These are phyloP conservation scores for Diabrotica undecimpunctata DNA, from an alignment of 1,140 invertebrate species.

Conservation along the genomic window DNA sequence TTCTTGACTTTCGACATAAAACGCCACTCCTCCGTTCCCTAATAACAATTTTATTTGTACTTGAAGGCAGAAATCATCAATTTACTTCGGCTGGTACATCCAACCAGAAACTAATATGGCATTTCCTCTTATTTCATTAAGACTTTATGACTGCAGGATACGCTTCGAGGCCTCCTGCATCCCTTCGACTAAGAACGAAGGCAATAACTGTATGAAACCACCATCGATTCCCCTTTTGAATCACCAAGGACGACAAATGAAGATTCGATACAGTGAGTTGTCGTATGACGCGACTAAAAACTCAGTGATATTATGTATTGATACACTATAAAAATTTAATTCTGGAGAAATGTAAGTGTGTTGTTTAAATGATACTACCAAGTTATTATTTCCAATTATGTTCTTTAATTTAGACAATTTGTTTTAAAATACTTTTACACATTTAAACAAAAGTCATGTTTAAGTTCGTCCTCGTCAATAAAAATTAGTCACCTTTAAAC, in stretches of 20 bases:
- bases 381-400: too few species aligned
- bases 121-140: conserved; percentile 23
- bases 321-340: background rate
- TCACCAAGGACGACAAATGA: conserved; percentile 15
- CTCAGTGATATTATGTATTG: background rate
- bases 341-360: background rate
- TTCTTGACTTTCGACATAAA: background rate
- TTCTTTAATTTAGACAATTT: too few species aligned
- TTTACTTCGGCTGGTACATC: conserved; percentile 14
- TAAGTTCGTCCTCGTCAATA: too few species aligned
- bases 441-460: too few species aligned
- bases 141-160: conserved; percentile 21
- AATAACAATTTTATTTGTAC: background rate
- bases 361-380: too few species aligned
- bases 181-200: background rate
- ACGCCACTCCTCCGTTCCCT: background rate
- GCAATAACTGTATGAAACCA: conserved; percentile 19
- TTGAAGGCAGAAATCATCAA: conserved; percentile 6
- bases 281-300: background rate
- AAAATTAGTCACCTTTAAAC: too few species aligned
- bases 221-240: conserved; percentile 16
- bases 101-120: conserved; percentile 12
- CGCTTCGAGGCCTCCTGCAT: conserved; percentile 6
- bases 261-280: conserved; percentile 19
- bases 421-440: too few species aligned